Evolutionary conservation across 2,797 vertebrate genomes (phyloP).

Genomic region (Centroberyx gerrardi): DNA sequence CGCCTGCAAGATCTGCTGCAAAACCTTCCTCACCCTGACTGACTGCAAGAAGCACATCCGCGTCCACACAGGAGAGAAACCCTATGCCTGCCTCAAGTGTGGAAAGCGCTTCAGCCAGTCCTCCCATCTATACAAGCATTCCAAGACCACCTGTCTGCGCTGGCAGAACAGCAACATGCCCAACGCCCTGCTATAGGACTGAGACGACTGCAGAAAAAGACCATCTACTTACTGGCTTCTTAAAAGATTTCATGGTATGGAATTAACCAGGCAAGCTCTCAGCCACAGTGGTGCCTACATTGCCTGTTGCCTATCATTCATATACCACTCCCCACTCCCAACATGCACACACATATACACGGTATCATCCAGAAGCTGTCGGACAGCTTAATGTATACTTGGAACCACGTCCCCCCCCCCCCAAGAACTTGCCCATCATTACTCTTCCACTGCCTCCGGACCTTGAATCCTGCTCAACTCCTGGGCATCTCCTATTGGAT

Average conservation of each 20-base stretch:
- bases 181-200: constrained; percentile 88
- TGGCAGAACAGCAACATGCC: constrained; percentile 97
- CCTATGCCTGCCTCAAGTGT: constrained; percentile 98
- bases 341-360: not conserved
- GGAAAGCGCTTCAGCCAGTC: constrained; percentile 99
- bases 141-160: constrained; percentile 97
- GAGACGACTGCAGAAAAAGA: not conserved
- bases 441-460: not conserved
- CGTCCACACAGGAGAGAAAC: constrained; percentile 97
- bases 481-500: not conserved
- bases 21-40: constrained; percentile 97
- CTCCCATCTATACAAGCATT: constrained; percentile 98
- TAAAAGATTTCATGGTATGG: not conserved
- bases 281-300: not conserved
- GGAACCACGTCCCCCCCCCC: not conserved
- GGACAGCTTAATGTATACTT: not conserved
- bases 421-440: not conserved
- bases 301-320: not conserved
- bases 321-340: not conserved
- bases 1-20: constrained; percentile 99
- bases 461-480: not conserved
- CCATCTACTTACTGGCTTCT: not conserved
- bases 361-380: not conserved
- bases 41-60: constrained; percentile 99
- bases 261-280: not conserved